Percentiles rank a stretch among this genome's conserved stretches.
These are phyloP conservation scores for Parthenolecanium corni DNA, from an alignment of 2,888 invertebrate species.

Conservation along the genomic window DNA sequence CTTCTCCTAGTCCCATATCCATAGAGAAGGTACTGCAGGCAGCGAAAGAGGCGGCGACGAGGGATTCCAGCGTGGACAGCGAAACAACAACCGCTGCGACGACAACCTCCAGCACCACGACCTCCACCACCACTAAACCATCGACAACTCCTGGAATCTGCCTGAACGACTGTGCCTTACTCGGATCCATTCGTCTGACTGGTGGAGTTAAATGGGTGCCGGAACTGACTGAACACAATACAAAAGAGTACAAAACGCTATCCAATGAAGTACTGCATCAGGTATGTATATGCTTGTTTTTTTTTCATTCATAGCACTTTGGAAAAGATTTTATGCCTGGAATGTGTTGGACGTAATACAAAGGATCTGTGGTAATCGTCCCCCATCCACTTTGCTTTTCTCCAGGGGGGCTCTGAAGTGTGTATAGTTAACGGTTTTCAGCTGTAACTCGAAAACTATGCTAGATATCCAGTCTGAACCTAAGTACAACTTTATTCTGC, in stretches of 20 bases:
- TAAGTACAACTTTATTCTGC: too few relatives aligned
- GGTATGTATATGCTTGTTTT: conserved; percentile 44
- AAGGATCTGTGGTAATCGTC: too few relatives aligned
- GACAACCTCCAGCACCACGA: conserved; percentile 57
- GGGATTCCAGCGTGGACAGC: conserved; percentile 44
- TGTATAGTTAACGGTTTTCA: too few relatives aligned
- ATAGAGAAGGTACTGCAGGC: conserved; percentile 66
- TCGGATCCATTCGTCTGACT: conserved; percentile 72
- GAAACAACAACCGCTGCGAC: conserved; percentile 40
- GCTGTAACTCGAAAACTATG: too few relatives aligned
- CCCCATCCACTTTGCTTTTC: too few relatives aligned
- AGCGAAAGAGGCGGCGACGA: conserved; percentile 45
- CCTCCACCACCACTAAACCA: conserved; percentile 54
- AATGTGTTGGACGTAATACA: too few relatives aligned
- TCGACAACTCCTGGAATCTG: conserved; percentile 71
- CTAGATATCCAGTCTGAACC: too few relatives aligned
- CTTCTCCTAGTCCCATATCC: conserved; percentile 74
- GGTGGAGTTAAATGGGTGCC: conserved; percentile 74
- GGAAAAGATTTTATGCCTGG: too few relatives aligned
- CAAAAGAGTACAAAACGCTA: conserved; percentile 71
- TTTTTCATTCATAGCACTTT: too few relatives aligned
- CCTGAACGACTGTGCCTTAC: conserved; percentile 65
- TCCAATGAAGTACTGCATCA: conserved; percentile 69
- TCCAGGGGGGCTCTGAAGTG: too few relatives aligned
- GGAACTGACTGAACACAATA: conserved; percentile 73